Base-by-base conservation (phyloP, 2,113 vertebrate genomes). In the Oreotrochilus melanogaster region DNA sequence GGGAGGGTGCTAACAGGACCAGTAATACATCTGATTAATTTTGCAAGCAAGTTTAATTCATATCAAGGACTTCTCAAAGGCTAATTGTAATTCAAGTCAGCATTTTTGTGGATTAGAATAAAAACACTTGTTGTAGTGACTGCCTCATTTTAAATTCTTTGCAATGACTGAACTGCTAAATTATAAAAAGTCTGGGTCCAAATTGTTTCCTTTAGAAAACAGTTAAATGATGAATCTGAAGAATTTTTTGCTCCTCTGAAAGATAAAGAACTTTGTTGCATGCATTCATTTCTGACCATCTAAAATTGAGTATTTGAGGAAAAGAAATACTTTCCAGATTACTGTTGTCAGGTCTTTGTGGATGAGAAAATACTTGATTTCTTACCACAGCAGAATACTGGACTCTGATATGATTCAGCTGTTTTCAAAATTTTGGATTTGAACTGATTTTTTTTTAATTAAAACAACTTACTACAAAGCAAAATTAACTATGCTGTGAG, bases 21-120 rank as follows among this genome's bases (percentile, higher is more conserved):
- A 90, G 69, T 33, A 95, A 95, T 90, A 95, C 97, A 93, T 96
- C 93, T 97, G 95, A 97, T 96, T 96, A 95, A 97, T 95, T 97
- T 71, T 89, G 85, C 87, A 95, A 81, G 65, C 78, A 94, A n/a
- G n/a, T n/a, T n/a, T n/a, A n/a, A n/a, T n/a, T n/a, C 80, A 67
- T 82, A 91, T 65, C 72, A 78, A 84, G 81, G 88, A 95, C 85
- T 90, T 96, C 78, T 95, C 91, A 88, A 93, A 95, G 86, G 79
- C 71, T 97, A 98, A 97, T 98, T 95, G 94, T 81, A 94, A 95
- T 96, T 95, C 96, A 96, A 96, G 90, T 94, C 93, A 96, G 88
- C 88, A 86, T 70, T 95, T 97, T 79, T 90, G 90, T 96, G 93
- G 91, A 95, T 95, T 94, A 96, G 48, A 97, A 96, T 83, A 94